Percentiles rank a stretch among this genome's conserved stretches.
Conservation (phyloP, 2,797 vertebrate genomes). For the Thaleichthys pacificus region DNA sequence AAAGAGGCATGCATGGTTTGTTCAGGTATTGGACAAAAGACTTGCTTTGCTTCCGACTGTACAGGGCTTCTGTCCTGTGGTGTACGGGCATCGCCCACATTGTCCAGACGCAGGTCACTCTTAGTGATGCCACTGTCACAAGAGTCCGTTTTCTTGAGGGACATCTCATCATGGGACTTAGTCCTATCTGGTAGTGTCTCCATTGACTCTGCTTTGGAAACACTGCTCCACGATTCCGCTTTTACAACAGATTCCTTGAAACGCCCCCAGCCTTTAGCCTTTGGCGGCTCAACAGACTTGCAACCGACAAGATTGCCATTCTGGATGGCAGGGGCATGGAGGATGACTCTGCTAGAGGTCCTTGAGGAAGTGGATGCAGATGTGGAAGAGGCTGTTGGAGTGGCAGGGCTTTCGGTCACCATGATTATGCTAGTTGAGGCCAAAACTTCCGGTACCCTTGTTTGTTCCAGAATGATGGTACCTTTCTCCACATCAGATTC, state of each 20-base stretch:
- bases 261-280: slow-evolving; percentile 90
- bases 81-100: slow-evolving; percentile 74
- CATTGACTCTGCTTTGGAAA: slow-evolving; percentile 75
- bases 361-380: slow-evolving; percentile 54
- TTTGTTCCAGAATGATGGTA: slow-evolving; percentile 56
- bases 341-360: slow-evolving; percentile 78
- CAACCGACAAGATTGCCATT: slow-evolving; percentile 36
- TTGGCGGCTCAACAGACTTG: slow-evolving; percentile 68
- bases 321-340: slow-evolving; percentile 80
- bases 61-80: slow-evolving; percentile 90
- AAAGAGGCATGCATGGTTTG: slow-evolving; percentile 92
- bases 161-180: slow-evolving; percentile 78
- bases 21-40: slow-evolving; percentile 94
- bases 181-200: slow-evolving; percentile 89
- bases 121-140: slow-evolving; percentile 98
- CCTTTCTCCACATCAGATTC: slow-evolving; percentile 86
- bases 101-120: slow-evolving; percentile 95
- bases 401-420: slow-evolving; percentile 92
- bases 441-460: slow-evolving; percentile 52
- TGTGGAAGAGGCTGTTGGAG: slow-evolving; percentile 68
- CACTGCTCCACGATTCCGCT: slow-evolving; percentile 88
- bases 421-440: slow-evolving; percentile 88
- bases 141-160: slow-evolving; percentile 96
- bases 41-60: slow-evolving; percentile 82
- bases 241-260: slow-evolving; percentile 89